Base-by-base conservation (phyloP, 1,140 invertebrate species). In the Drosophila pectinifera region DNA sequence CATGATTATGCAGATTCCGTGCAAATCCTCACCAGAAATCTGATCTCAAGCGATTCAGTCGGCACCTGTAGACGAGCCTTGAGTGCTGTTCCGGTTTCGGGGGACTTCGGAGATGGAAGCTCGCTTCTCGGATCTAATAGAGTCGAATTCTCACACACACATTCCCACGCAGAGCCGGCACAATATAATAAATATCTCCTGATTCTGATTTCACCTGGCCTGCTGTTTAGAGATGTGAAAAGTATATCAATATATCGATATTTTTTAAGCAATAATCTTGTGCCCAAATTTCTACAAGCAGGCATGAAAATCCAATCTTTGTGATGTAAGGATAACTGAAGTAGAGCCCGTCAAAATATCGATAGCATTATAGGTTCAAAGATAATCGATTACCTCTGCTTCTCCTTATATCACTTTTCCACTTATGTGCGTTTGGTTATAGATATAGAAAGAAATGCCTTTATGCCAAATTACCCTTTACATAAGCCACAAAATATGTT, bases 171-270 rank as follows among this genome's bases (percentile, higher is more conserved):
- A 67, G 34, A 41, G 61, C 59, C 59, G 59, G 45, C 45, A 42
- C 42, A 68, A 51, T 51, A 14, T 16, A 34, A 57, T 54, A 62
- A 46, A 67, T 39, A 63, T 67, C 43, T 64, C 59, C 64, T 67
- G 59, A 67, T 68, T 67, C 58, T 49, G 58, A 64, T 68, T 67
- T 68, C 61, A 65, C 34, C 43, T 67, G 58, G 64, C 43, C 64
- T 65, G 43, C 59, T 53, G 36, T 22, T 53, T 22, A 20, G 49
- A 7, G 31, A 53, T 22, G 49, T 11, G 13, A 36, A 2, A n/a
- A 39, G 16, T 39, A n/a, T 16, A 16, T 7, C 6, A 16, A 39
- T 39, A 16, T 16, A 39, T 39, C 38, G 38, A 39, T 39, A 39
- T 3, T 7, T 39, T 31, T 31, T 10, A 31, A 8, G 28, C 7